A percentile compares a stretch with the other conserved stretches of the same genome.
These are phyloP conservation scores for Scaptodrosophila latifasciaeformis DNA, from an alignment of 2,888 invertebrate genomes.

Conservation along the genomic window DNA sequence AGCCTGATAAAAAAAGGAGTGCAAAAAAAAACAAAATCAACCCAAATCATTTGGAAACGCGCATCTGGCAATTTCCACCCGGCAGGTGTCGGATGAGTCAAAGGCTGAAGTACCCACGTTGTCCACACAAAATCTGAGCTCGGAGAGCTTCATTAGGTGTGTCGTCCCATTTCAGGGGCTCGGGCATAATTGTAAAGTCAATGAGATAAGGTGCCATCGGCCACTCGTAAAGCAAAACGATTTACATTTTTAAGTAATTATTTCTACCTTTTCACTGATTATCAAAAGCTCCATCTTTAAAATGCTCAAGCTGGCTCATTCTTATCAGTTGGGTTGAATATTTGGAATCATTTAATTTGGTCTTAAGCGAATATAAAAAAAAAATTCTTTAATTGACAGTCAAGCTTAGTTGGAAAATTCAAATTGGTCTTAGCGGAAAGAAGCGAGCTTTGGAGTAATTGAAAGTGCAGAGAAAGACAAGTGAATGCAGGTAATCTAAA, in stretches of 20 bases:
- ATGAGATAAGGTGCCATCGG: conserved; percentile 6
- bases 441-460: too few species aligned
- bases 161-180: conserved; percentile 23
- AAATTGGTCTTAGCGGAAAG: too few species aligned
- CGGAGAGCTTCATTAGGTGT: conserved; percentile 14
- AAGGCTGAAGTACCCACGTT: conserved; percentile 13
- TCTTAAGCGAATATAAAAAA: too few species aligned
- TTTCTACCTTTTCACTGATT: conserved; percentile 38
- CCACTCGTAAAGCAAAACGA: conserved; percentile 20
- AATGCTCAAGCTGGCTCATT: too few species aligned
- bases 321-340: not conserved
- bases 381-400: too few species aligned
- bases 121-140: too few species aligned
- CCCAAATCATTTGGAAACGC: conserved; percentile 38
- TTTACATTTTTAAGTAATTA: conserved; percentile 34
- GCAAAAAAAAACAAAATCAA: conserved; percentile 17
- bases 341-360: not conserved
- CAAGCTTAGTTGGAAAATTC: conserved; percentile 25
- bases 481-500: too few species aligned
- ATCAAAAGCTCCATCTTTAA: conserved; percentile 12
- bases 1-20: too few species aligned
- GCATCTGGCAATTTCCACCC: conserved; percentile 15
- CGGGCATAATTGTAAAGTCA: conserved; percentile 27
- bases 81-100: conserved; percentile 24
- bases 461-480: conserved; percentile 44